Evolutionary conservation across 2,113 vertebrate species (phyloP).

Genomic region (Climacteris rufus): DNA sequence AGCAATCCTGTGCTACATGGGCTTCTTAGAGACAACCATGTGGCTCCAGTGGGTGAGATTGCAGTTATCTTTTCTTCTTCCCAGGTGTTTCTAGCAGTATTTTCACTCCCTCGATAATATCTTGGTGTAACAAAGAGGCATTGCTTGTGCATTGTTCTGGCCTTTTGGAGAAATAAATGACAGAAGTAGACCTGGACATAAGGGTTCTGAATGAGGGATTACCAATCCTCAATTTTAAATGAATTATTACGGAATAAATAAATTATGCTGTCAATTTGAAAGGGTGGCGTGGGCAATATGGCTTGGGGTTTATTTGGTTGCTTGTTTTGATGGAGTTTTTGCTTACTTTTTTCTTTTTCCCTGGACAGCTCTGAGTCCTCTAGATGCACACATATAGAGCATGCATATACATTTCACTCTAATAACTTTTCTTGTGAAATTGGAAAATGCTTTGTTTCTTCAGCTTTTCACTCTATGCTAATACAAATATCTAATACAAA

Average conservation of each 20-base stretch:
- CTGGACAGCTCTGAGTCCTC: not conserved
- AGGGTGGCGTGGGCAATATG: not conserved
- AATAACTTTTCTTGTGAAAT: not conserved
- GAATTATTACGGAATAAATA: not conserved
- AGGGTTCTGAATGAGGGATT: not conserved
- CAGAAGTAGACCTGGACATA: not conserved
- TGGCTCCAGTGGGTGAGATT: not conserved
- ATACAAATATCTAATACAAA: not conserved
- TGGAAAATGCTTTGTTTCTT: not conserved
- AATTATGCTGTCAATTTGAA: not conserved
- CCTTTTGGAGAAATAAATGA: not conserved
- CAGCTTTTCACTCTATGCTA: not conserved
- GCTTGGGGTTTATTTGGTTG: not conserved
- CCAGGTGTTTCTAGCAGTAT: not conserved
- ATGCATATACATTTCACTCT: not conserved
- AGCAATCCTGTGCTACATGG: not conserved
- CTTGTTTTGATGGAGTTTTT: not conserved
- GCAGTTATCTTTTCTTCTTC: not conserved
- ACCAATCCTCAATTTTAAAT: not conserved
- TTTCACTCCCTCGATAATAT: not conserved
- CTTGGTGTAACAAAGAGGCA: not conserved
- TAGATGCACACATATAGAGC: not conserved
- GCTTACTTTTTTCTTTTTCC: not conserved
- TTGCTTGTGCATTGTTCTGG: not conserved
- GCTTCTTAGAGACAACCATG: not conserved